A percentile compares a stretch with the other conserved stretches of the same genome.
phyloP scores from a whole-genome alignment of 2,113 vertebrate species.

The Empidonax traillii region DNA sequence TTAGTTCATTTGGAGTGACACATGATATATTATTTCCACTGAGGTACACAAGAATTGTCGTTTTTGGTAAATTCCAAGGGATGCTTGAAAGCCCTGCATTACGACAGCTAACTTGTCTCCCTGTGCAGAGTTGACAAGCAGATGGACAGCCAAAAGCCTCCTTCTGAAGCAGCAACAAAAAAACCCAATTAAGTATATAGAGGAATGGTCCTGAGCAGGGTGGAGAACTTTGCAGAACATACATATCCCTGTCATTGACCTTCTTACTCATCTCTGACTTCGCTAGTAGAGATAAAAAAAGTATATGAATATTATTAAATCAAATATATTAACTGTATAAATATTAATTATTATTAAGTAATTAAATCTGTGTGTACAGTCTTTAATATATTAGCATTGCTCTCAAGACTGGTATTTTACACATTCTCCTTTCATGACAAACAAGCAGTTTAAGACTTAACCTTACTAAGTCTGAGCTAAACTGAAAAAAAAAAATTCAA shows the following conservation, averaged over 20 bases:
- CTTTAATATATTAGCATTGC: not conserved
- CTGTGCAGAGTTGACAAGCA: conserved; percentile 70
- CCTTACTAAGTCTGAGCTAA: not conserved
- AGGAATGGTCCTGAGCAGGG: conserved; percentile 35
- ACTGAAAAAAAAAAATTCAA: not conserved
- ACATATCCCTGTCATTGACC: conserved; percentile 66
- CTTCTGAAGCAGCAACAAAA: conserved; percentile 69
- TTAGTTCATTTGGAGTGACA: conserved; percentile 58
- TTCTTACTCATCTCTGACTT: conserved; percentile 71
- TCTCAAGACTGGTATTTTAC: not conserved
- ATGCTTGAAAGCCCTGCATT: conserved; percentile 65
- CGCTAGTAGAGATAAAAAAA: conserved; percentile 68
- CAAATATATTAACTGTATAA: not conserved
- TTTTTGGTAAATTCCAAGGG: conserved; percentile 66
- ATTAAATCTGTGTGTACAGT: not conserved
- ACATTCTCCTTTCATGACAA: not conserved
- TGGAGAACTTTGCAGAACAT: conserved; percentile 64
- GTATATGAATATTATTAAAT: conserved; percentile 43
- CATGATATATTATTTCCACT: conserved; percentile 72
- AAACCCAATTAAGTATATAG: conserved; percentile 53
- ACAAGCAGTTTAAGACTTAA: not conserved
- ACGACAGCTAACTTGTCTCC: conserved; percentile 69
- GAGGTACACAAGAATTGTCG: conserved; percentile 59
- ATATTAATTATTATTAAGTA: not conserved
- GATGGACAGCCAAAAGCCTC: conserved; percentile 62